Evolutionary conservation across 2,888 invertebrate species (phyloP), one percentile per base, ranked within the genome.

Genomic region (Theretra japonica): DNA sequence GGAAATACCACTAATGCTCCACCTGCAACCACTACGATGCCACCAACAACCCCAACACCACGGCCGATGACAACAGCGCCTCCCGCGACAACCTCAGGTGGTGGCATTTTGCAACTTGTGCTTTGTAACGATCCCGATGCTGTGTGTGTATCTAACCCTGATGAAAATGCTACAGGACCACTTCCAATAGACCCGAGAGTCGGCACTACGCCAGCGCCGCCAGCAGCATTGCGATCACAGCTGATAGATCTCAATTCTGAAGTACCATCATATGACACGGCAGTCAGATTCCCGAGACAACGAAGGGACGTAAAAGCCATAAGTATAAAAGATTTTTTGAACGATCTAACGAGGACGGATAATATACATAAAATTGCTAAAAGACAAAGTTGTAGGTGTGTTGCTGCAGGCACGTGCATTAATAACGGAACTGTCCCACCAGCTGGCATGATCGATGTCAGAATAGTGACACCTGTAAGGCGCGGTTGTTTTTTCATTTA

Each of bases 381-480:
- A 78, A 86, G 94, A 75, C 93, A 93, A 81, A 90, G 88, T 75
- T 94, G 94, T 77, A 83, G 82, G 56, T 95, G 95, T 81, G 92
- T 93, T 2, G 75, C 90, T 1, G 75, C 87, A 48, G 90, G 94
- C 23, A 90, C 89, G 7, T 95, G 95, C 79, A 80, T 84, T 56
- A 82, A 75, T 56, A 74, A 76, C 21, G 81, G 79, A 19, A 79
- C 83, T 6, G 89, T 89, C 70, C 72, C 91, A 78, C 96, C 96
- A 30, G 94, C 93, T 73, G 96, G 96, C 23, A 86, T 95, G 84
- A 95, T 96, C 68, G 96, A 96, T 79, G 90, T 96, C 76, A 94
- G 96, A 75, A 96, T 96, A 69, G 96, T 96, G 0, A 95, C 94
- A 73, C 95, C 92, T 76, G 96, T 96, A 90, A 93, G 93, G 25